A percentile compares a stretch with the other conserved stretches of the same genome.
These are phyloP conservation scores for Tetrao urogallus DNA, from an alignment of 2,113 vertebrate genomes.

Conservation along the genomic window DNA sequence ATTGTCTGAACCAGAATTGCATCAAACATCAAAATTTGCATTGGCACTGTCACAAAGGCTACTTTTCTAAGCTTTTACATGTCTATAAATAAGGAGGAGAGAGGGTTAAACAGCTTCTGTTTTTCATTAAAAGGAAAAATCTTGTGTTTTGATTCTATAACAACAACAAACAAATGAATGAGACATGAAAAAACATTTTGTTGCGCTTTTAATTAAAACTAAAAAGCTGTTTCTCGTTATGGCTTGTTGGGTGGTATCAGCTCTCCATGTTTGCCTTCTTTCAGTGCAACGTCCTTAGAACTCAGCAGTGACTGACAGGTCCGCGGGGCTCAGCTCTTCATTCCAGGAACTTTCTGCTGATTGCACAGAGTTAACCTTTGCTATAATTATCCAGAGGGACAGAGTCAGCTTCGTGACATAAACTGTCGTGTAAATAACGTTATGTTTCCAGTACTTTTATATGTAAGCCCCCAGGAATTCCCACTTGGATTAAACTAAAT, in stretches of 20 bases:
- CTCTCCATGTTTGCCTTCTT: slow-evolving; percentile 35
- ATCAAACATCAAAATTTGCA: slow-evolving; percentile 46
- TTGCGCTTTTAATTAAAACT: slow-evolving; percentile 81
- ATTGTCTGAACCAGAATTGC: slow-evolving; percentile 35
- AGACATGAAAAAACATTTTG: slow-evolving; percentile 79
- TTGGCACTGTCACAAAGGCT: slow-evolving; percentile 67
- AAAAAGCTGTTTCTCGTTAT: slow-evolving; percentile 75
- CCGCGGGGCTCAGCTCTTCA: not conserved
- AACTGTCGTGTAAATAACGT: not conserved
- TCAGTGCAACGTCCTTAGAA: not conserved
- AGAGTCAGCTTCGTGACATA: not conserved
- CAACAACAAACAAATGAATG: slow-evolving; percentile 82
- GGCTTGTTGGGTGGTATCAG: slow-evolving; percentile 77
- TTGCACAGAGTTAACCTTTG: not conserved
- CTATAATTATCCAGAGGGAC: not conserved
- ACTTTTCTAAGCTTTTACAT: slow-evolving; percentile 64
- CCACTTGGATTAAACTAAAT: not conserved
- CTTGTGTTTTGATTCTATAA: slow-evolving; percentile 82
- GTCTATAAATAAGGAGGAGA: slow-evolving; percentile 52
- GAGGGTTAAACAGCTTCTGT: slow-evolving; percentile 74
- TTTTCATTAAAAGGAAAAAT: slow-evolving; percentile 82
- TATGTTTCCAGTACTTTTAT: not conserved
- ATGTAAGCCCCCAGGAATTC: not conserved
- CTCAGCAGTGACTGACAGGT: not conserved
- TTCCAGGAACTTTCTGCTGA: not conserved